A percentile compares a stretch with the other conserved stretches of the same genome.
phyloP scores from a whole-genome alignment of 2,113 vertebrate genomes.

The Pelecanoides urinatrix region DNA sequence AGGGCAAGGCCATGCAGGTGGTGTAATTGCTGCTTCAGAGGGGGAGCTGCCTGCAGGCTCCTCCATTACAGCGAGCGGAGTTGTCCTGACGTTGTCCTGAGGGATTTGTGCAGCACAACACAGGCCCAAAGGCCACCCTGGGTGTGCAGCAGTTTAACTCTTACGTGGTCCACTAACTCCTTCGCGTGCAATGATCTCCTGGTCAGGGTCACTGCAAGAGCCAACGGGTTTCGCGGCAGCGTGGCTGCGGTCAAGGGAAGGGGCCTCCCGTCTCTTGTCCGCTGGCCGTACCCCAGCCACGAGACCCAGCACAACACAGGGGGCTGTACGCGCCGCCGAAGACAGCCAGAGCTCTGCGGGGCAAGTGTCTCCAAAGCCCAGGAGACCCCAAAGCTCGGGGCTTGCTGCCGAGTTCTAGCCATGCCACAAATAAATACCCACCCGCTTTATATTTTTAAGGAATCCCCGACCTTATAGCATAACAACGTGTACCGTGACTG shows the following conservation, averaged over 20 bases:
- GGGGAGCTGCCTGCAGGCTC: background rate
- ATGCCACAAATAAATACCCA: background rate
- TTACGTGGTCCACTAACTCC: too few relatives aligned
- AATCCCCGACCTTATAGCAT: background rate
- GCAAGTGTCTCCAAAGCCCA: background rate
- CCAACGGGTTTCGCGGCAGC: background rate
- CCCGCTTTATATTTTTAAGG: background rate
- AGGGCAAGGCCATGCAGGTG: background rate
- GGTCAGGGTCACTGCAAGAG: background rate
- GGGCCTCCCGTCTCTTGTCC: rapidly evolving
- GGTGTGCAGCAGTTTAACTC: background rate
- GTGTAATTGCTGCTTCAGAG: background rate
- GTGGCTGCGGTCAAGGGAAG: rapidly evolving
- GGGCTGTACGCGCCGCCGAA: rapidly evolving
- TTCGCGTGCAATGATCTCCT: background rate
- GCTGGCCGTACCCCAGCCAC: rapidly evolving
- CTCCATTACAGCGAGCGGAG: background rate
- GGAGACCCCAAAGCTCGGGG: background rate
- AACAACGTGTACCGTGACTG: too few relatives aligned
- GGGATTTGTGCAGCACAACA: background rate
- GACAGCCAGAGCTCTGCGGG: background rate
- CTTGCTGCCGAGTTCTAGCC: background rate
- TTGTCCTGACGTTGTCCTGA: background rate
- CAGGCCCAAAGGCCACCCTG: background rate
- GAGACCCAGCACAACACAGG: rapidly evolving